Evolutionary conservation across 1,140 invertebrate genomes (phyloP).

Genomic region (Monomorium pharaonis): DNA sequence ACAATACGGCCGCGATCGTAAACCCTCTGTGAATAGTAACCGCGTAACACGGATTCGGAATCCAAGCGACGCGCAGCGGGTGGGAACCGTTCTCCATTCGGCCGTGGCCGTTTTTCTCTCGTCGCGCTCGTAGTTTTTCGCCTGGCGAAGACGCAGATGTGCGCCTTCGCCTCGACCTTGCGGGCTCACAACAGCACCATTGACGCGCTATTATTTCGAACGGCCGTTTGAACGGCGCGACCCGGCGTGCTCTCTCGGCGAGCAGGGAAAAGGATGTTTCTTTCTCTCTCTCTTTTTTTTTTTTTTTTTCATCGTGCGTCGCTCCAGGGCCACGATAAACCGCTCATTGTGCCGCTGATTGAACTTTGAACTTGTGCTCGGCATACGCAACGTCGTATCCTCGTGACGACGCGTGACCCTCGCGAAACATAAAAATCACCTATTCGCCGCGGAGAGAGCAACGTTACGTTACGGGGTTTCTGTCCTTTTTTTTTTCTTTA

Average conservation of each 20-base stretch:
- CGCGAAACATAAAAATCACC: conserved; percentile 16
- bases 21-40: conserved; percentile 68
- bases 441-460: neutral
- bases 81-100: conserved; percentile 67
- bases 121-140: conserved; percentile 15
- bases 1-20: conserved; percentile 65
- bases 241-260: neutral
- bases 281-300: no score
- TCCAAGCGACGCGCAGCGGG: conserved; percentile 61
- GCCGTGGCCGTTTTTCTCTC: neutral
- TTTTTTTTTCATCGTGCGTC: no score
- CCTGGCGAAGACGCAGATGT: neutral
- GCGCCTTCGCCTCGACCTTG: conserved; percentile 38
- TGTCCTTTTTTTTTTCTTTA: neutral
- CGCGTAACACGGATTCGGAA: conserved; percentile 71
- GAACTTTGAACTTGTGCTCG: conserved; percentile 69
- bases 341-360: conserved; percentile 69
- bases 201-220: conserved; percentile 70
- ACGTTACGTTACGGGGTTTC: neutral
- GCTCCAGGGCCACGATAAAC: conserved; percentile 67
- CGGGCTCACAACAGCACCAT: conserved; percentile 70
- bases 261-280: neutral
- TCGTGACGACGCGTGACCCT: conserved; percentile 31
- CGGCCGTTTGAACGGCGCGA: conserved; percentile 13
- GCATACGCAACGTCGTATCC: conserved; percentile 43